A percentile compares a stretch with the other conserved stretches of the same genome.
These are phyloP conservation scores for Rhopalosiphum padi DNA, from an alignment of 1,140 invertebrate genomes.

Conservation along the genomic window DNA sequence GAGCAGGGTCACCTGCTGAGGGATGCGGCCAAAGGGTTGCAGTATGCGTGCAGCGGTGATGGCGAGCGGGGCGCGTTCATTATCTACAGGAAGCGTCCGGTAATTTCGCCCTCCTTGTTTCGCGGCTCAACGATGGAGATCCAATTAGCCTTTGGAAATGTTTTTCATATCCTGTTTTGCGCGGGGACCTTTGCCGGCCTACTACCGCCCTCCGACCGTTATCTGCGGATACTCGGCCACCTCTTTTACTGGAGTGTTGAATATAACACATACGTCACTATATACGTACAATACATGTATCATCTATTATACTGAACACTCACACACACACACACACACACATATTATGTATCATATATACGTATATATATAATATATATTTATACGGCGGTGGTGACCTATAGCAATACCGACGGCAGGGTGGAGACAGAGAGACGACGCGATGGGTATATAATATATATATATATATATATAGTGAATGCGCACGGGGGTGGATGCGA, in stretches of 20 bases:
- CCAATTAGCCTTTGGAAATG: conserved; percentile 55
- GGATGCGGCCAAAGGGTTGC: conserved; percentile 40
- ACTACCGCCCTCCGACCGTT: not conserved
- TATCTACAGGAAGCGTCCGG: conserved; percentile 56
- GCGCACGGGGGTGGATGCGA: too few relatives aligned
- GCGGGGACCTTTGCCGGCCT: not conserved
- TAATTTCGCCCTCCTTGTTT: conserved; percentile 56
- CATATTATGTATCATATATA: not conserved
- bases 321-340: too few relatives aligned
- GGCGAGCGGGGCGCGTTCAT: conserved; percentile 19
- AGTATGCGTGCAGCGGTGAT: not conserved
- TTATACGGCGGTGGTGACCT: not conserved
- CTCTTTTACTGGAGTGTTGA: not conserved
- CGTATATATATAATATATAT: not conserved
- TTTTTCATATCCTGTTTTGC: conserved; percentile 57
- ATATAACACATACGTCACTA: not conserved
- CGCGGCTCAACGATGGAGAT: conserved; percentile 41
- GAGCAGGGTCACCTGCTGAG: conserved; percentile 29
- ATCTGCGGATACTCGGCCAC: not conserved
- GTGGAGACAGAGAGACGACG: not conserved
- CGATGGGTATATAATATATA: not conserved
- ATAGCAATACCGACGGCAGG: not conserved
- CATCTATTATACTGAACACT: not conserved
- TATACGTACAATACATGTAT: not conserved
- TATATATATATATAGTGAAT: not conserved